Percentiles rank a stretch among this genome's conserved stretches.
Conservation (phyloP, 2,797 vertebrate genomes). For the Darevskia nairensis region DNA sequence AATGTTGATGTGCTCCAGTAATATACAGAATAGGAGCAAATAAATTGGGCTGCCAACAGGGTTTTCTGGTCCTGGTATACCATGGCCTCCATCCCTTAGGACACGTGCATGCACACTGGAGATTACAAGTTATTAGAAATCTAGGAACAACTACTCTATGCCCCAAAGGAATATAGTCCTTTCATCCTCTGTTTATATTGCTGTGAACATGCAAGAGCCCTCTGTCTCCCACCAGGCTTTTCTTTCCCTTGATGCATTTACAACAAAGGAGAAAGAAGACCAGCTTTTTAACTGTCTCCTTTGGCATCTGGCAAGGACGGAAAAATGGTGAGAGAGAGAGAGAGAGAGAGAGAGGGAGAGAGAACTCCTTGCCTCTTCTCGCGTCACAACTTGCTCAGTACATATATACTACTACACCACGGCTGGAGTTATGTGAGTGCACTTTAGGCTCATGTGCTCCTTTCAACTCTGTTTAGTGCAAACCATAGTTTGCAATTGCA, state of each 20-base stretch:
- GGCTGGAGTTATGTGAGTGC: neutral
- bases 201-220: conserved; percentile 1
- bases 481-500: neutral
- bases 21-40: neutral
- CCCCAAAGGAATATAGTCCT: neutral
- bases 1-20: neutral
- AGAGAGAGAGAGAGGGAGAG: no score
- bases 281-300: neutral
- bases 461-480: neutral
- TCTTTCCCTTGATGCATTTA: neutral
- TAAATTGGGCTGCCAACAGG: neutral
- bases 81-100: neutral
- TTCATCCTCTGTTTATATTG: conserved; percentile 15
- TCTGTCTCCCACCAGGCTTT: conserved; percentile 11
- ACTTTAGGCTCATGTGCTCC: neutral
- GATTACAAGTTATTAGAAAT: conserved; percentile 19
- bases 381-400: neutral
- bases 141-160: conserved; percentile 4
- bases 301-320: neutral
- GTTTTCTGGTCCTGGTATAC: neutral
- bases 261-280: conserved; percentile 1
- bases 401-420: no score
- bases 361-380: neutral
- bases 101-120: neutral
- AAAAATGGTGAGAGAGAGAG: neutral